Percentiles rank a stretch among this genome's conserved stretches.
Evolutionary conservation across 2,113 vertebrate species (phyloP).

Genomic region (Sphyrna mokarran): DNA sequence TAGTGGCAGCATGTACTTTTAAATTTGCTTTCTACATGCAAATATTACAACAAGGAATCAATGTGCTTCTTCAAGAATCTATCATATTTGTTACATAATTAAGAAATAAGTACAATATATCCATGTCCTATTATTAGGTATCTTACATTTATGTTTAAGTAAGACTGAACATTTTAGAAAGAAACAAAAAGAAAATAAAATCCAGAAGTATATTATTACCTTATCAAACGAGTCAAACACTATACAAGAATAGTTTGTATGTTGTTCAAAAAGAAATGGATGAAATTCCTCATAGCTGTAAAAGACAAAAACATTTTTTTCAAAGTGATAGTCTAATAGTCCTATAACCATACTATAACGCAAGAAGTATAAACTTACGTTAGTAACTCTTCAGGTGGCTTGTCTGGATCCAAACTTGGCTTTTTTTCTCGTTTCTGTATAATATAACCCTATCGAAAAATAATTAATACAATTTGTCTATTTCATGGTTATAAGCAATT

Average conservation of each 20-base stretch:
- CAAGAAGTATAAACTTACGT: slow-evolving; percentile 65
- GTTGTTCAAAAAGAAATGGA: slow-evolving; percentile 89
- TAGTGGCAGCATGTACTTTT: neutral
- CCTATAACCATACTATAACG: neutral
- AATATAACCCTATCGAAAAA: slow-evolving; percentile 73
- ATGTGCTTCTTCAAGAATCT: neutral
- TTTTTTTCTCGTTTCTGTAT: slow-evolving; percentile 92
- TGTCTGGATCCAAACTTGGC: slow-evolving; percentile 69
- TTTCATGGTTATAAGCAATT: neutral
- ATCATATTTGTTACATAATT: neutral
- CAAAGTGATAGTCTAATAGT: neutral
- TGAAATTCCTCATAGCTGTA: slow-evolving; percentile 96
- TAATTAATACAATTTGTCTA: slow-evolving; percentile 27
- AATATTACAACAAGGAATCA: neutral
- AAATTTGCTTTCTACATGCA: neutral
- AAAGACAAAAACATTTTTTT: slow-evolving; percentile 42
- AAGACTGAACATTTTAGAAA: neutral
- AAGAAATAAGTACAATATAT: neutral
- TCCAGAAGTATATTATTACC: slow-evolving; percentile 51
- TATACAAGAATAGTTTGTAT: slow-evolving; percentile 70
- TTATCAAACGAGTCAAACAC: slow-evolving; percentile 95
- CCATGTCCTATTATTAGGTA: neutral
- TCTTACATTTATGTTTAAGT: neutral
- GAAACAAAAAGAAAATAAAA: neutral
- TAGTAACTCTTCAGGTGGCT: slow-evolving; percentile 78